Evolutionary conservation across 37 sponge, comb jelly and placozoan species (phyloP).

Genomic region (Crambe crambe): DNA sequence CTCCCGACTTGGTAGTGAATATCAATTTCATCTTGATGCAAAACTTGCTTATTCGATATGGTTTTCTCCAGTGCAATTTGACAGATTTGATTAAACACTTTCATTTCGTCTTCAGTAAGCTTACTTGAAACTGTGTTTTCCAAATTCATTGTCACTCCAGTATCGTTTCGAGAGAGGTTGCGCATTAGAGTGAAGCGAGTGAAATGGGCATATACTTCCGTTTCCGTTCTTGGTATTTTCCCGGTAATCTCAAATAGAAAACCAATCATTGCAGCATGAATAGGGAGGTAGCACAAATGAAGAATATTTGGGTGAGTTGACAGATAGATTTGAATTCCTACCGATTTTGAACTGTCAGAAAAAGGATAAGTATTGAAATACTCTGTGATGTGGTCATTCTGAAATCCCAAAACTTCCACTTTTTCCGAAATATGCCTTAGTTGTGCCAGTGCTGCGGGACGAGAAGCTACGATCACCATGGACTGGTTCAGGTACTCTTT

Average conservation of each 20-base stretch:
- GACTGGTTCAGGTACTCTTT: background rate
- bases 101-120: background rate
- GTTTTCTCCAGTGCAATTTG: slow-evolving; percentile 3
- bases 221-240: slow-evolving; percentile 23
- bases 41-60: background rate
- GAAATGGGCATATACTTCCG: slow-evolving; percentile 27
- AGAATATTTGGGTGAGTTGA: background rate
- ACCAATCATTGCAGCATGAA: slow-evolving; percentile 19
- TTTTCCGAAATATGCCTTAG: background rate
- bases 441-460: slow-evolving; percentile 15
- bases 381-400: slow-evolving; percentile 1
- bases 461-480: slow-evolving; percentile 15
- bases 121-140: background rate
- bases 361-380: slow-evolving; percentile 4
- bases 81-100: slow-evolving; percentile 17
- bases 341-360: background rate
- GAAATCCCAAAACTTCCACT: slow-evolving; percentile 25
- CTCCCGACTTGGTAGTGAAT: background rate
- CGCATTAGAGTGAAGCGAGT: slow-evolving; percentile 1
- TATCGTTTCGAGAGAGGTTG: background rate
- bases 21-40: background rate
- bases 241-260: background rate
- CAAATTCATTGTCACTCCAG: background rate
- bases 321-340: background rate
- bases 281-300: slow-evolving; percentile 38